These are phyloP conservation scores for Chinchilla lanigera DNA, from an alignment of 2,113 vertebrate species.

Conservation along the genomic window DNA sequence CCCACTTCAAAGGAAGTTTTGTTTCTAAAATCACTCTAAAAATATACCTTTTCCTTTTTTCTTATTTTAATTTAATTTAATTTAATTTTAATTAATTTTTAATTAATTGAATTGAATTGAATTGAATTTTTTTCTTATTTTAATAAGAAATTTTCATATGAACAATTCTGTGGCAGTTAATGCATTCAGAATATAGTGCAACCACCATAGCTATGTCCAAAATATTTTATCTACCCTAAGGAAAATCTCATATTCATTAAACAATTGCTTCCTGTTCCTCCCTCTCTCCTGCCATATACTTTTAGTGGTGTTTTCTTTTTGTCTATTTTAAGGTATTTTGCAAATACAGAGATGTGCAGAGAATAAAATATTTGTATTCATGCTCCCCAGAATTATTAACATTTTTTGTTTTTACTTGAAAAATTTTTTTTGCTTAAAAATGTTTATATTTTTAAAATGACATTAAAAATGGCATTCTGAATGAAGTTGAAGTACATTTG, in stretches of 20 bases:
- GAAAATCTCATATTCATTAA: background rate
- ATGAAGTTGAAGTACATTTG: background rate
- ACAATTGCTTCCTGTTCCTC: background rate
- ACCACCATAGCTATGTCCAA: background rate
- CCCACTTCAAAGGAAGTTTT: conserved; percentile 23
- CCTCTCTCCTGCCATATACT: background rate
- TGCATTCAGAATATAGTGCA: background rate
- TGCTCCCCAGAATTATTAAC: conserved; percentile 38
- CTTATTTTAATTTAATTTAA: background rate
- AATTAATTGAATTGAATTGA: too few relatives aligned
- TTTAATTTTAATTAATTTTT: too few relatives aligned
- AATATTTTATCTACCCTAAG: background rate
- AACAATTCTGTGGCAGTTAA: background rate
- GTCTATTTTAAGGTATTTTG: background rate
- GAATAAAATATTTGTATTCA: conserved; percentile 40
- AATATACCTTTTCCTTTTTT: background rate
- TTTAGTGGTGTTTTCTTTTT: conserved; percentile 3
- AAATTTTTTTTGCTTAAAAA: background rate
- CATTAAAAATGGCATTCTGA: conserved; percentile 20
- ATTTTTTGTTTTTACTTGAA: conserved; percentile 24
- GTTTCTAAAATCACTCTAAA: conserved; percentile 15
- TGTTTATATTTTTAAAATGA: background rate
- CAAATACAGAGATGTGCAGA: conserved; percentile 1
- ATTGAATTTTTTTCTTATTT: background rate
- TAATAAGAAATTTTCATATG: background rate